Conservation (phyloP, 2,888 invertebrate species). For the Drosophila quinaria region DNA sequence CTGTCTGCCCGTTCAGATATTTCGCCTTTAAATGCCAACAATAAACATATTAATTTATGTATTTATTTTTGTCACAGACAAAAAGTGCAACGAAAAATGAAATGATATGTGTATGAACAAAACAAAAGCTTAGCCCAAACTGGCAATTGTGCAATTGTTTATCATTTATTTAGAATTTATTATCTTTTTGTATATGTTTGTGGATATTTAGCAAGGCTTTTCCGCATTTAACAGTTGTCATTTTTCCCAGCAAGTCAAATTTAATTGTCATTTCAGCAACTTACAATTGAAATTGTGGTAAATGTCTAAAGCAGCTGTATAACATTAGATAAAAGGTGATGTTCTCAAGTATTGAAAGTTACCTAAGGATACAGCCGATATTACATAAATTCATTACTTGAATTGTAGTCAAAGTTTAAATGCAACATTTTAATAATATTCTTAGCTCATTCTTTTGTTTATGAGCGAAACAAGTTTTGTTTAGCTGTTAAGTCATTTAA, state of each 20-base stretch:
- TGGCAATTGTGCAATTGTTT: slow-evolving; percentile 16
- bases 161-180: slow-evolving; percentile 41
- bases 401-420: background rate
- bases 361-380: background rate
- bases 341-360: background rate
- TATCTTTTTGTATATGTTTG: slow-evolving; percentile 1
- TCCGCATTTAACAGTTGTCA: slow-evolving; percentile 19
- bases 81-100: slow-evolving; percentile 16
- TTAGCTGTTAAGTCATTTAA: slow-evolving; percentile 1
- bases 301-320: background rate
- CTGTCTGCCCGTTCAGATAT: slow-evolving; percentile 12
- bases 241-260: slow-evolving; percentile 3
- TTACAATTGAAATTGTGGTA: background rate
- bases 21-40: slow-evolving; percentile 49
- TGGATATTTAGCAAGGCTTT: slow-evolving; percentile 13
- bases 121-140: slow-evolving; percentile 12
- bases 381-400: background rate
- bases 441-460: background rate
- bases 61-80: slow-evolving; percentile 49
- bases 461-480: background rate
- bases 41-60: slow-evolving; percentile 50
- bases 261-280: slow-evolving; percentile 9
- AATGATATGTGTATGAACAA: background rate
- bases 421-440: background rate
- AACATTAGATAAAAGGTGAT: background rate